phyloP scores from a whole-genome alignment of 2,888 invertebrate genomes.

The Oscheius sp. region DNA sequence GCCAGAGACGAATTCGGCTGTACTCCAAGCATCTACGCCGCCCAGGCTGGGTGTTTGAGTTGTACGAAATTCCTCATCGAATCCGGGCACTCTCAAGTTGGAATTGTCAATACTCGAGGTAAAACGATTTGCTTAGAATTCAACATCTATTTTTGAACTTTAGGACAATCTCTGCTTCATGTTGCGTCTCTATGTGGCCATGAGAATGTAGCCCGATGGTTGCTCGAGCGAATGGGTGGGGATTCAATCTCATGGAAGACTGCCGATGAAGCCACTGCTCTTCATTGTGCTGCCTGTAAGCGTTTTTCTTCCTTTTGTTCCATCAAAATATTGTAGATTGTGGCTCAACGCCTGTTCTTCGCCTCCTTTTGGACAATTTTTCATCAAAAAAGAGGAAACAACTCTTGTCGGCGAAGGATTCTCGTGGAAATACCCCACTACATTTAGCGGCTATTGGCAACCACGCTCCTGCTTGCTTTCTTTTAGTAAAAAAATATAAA shows the following conservation, averaged over 20 bases:
- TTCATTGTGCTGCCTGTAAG: constrained; percentile 66
- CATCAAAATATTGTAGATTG: constrained; percentile 53
- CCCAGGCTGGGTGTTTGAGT: constrained; percentile 61
- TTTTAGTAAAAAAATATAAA: constrained; percentile 40
- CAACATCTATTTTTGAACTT: no score
- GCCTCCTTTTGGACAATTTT: constrained; percentile 53
- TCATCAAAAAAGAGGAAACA: constrained; percentile 50
- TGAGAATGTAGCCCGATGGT: constrained; percentile 55
- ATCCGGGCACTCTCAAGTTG: constrained; percentile 58
- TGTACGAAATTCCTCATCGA: constrained; percentile 63
- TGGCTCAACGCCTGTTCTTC: constrained; percentile 57
- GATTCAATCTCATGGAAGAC: constrained; percentile 60
- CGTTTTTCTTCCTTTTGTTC: not conserved
- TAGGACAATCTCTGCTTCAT: constrained; percentile 67
- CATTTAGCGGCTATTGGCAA: constrained; percentile 65
- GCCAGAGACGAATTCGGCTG: constrained; percentile 64
- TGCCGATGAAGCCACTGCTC: constrained; percentile 59
- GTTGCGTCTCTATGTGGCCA: constrained; percentile 63
- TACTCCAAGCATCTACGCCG: constrained; percentile 64
- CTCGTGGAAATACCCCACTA: constrained; percentile 66
- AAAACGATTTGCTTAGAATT: not conserved
- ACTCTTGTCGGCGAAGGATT: constrained; percentile 56
- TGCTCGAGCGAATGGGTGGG: constrained; percentile 46
- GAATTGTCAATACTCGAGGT: constrained; percentile 53
- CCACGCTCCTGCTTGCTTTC: constrained; percentile 55